Conservation (phyloP, 2,888 invertebrate species). For the Nematopogon swammerdamellus region DNA sequence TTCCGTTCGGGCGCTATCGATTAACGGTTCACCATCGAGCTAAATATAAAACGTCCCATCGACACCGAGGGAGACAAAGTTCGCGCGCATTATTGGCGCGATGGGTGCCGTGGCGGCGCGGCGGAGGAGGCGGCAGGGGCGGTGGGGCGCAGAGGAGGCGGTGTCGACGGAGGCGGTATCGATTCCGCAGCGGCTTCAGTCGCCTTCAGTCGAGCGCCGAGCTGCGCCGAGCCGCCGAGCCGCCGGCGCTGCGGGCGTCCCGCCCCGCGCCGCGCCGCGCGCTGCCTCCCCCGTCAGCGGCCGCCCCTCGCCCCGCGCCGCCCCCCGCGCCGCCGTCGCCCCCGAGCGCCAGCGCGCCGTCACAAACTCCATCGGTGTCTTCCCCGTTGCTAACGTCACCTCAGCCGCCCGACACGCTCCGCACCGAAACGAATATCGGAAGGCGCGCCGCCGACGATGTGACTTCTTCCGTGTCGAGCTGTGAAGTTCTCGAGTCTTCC, state of each 20-base stretch:
- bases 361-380: constrained; percentile 3
- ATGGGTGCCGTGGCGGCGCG: constrained; percentile 33
- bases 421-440: constrained; percentile 44
- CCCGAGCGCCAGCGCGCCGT: no score
- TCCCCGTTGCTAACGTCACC: constrained; percentile 47
- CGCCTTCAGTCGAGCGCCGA: constrained; percentile 54
- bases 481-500: not conserved
- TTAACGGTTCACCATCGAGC: constrained; percentile 54
- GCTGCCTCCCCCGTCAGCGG: constrained; percentile 28
- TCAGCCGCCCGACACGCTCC: constrained; percentile 53
- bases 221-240: constrained; percentile 50
- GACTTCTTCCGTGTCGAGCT: constrained; percentile 5
- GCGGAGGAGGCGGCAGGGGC: constrained; percentile 22
- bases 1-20: constrained; percentile 27
- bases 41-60: constrained; percentile 46
- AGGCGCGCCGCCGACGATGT: constrained; percentile 7
- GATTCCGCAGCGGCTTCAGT: constrained; percentile 52
- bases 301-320: constrained; percentile 17
- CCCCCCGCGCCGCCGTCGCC: constrained; percentile 17
- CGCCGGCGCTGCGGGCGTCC: constrained; percentile 25
- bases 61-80: constrained; percentile 40
- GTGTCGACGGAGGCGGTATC: constrained; percentile 21
- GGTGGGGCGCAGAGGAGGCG: constrained; percentile 16
- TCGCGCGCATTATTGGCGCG: constrained; percentile 54
- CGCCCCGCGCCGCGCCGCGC: constrained; percentile 31